Base-by-base conservation (phyloP, 1,140 invertebrate genomes). In the Euwallacea similis region DNA sequence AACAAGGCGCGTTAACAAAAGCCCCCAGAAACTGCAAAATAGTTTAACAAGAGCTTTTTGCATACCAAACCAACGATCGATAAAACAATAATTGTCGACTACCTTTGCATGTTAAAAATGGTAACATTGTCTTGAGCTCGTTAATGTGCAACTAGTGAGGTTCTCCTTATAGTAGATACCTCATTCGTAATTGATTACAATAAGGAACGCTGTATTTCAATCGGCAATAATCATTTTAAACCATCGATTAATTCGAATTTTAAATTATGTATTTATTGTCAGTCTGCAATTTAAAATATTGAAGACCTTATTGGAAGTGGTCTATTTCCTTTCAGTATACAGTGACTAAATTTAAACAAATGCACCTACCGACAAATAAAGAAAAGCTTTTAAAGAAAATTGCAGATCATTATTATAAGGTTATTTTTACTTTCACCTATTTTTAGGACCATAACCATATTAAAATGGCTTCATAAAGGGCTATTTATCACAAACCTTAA, bases 181-280 rank as follows among this genome's bases (percentile, higher is more conserved):
- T 50, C 62, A 64, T 50, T 50, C n/a, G 62, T 64, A 50, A 64
- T 64, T 46, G 62, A 64, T 15, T 44, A 64, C 62, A 64, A 64
- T 64, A 50, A 64, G 21, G 43, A 50, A 13, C 42, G 42, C 21
- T n/a, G n/a, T 16, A 42, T 59, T 59, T 41, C 9, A 43, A 43
- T n/a, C 11, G 11, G 50, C 15, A 10, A 58, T 58, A 58, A 58
- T 58, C 55, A 58, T 58, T 58, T 41, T 15, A 58, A 58, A 58
- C 55, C n/a, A 58, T 58, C 55, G 7, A 58, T 58, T 58, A 58
- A 58, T 58, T 58, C 55, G 55, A 15, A 58, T 58, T 58, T 58
- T 58, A 58, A 58, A 58, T 58, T 50, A 50, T 33, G 1, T 33
- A 33, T 50, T 15, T 58, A 58, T 58, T 15, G 55, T n/a, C 55